phyloP scores from a whole-genome alignment of 1,140 invertebrate species.

The Harpegnathos saltator region DNA sequence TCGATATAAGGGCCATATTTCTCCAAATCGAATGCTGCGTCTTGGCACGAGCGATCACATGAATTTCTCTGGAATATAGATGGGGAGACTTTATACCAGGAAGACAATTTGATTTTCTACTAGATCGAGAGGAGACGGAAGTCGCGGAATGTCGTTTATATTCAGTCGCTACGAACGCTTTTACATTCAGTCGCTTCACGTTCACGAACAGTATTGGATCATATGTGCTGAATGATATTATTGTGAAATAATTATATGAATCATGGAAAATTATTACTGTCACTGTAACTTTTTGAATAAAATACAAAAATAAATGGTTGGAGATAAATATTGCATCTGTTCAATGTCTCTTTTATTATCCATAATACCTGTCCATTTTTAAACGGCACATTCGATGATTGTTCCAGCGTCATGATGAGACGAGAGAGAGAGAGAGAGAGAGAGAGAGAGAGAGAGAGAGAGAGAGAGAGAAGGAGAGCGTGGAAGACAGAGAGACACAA shows the following conservation, averaged over 20 bases:
- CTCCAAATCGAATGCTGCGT: slow-evolving; percentile 27
- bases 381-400: not conserved
- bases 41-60: not conserved
- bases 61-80: slow-evolving; percentile 37
- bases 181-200: not conserved
- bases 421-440: too few species aligned
- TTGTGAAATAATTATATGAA: too few species aligned
- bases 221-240: too few species aligned
- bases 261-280: not conserved
- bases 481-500: not conserved
- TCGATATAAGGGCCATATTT: slow-evolving; percentile 74
- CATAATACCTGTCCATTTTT: not conserved
- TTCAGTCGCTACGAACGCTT: not conserved
- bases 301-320: slow-evolving; percentile 16
- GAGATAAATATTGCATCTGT: not conserved
- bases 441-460: too few species aligned
- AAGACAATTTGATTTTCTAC: not conserved
- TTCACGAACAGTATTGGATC: not conserved
- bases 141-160: not conserved
- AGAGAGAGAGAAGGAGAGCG: too few species aligned
- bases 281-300: not conserved
- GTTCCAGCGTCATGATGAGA: slow-evolving; percentile 15
- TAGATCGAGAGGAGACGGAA: not conserved
- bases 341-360: slow-evolving; percentile 18
- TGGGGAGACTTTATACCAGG: not conserved